Conservation (phyloP, 1,140 invertebrate species). For the Drosophila teissieri region DNA sequence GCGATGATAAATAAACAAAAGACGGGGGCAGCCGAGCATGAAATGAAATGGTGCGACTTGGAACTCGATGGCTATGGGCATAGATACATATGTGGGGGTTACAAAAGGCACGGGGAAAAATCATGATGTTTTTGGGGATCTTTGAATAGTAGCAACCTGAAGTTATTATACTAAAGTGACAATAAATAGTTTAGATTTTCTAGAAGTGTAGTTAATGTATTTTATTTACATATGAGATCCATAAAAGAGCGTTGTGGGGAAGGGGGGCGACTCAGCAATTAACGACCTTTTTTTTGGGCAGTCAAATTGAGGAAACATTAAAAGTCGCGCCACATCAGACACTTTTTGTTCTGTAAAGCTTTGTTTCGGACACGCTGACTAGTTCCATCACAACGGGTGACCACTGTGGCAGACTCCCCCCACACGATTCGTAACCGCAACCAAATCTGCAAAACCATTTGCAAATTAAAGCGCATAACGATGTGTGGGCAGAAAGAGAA, state of each 20-base stretch:
- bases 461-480: constrained; percentile 63
- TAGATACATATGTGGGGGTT: constrained; percentile 11
- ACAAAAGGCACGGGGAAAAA: constrained; percentile 2
- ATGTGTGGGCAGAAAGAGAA: constrained; percentile 45
- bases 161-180: not conserved
- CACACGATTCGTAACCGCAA: constrained; percentile 37
- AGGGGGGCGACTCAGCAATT: constrained; percentile 28
- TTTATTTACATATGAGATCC: constrained; percentile 4
- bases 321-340: constrained; percentile 26
- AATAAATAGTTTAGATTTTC: not conserved
- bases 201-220: constrained; percentile 13
- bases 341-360: constrained; percentile 35
- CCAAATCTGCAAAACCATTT: constrained; percentile 58
- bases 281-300: constrained; percentile 37
- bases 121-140: not conserved
- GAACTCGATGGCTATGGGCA: constrained; percentile 21
- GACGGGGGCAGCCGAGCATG: constrained; percentile 47
- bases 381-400: constrained; percentile 21
- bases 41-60: constrained; percentile 58
- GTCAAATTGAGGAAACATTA: constrained; percentile 72
- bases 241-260: constrained; percentile 18
- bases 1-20: constrained; percentile 41
- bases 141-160: not conserved
- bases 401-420: constrained; percentile 34
- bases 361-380: constrained; percentile 16